phyloP scores from a whole-genome alignment of 2,113 vertebrate species.

The Megaceryle torquata region DNA sequence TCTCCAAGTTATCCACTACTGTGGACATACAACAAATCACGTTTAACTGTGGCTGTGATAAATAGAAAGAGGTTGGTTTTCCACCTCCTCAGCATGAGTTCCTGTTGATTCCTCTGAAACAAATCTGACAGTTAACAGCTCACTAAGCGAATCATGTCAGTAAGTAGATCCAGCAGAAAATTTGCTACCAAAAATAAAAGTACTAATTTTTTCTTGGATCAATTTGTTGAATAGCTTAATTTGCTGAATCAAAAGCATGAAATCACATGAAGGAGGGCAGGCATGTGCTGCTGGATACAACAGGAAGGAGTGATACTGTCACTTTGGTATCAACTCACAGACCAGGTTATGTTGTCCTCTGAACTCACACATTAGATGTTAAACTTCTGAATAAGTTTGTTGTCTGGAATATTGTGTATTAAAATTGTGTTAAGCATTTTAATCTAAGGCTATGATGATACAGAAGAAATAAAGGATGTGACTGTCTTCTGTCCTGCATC shows the following conservation, averaged over 20 bases:
- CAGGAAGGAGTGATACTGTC: not conserved
- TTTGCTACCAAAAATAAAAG: not conserved
- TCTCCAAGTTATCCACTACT: not conserved
- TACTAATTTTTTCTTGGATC: not conserved
- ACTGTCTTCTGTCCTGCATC: not conserved
- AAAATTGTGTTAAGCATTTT: not conserved
- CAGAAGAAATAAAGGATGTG: not conserved
- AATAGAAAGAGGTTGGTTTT: not conserved
- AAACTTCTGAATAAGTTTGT: not conserved
- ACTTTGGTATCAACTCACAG: not conserved
- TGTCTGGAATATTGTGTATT: not conserved
- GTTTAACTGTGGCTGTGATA: not conserved
- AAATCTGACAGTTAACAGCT: not conserved
- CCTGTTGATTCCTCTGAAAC: not conserved
- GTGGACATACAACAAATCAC: not conserved
- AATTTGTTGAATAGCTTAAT: not conserved
- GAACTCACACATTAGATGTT: not conserved
- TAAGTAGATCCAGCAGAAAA: not conserved
- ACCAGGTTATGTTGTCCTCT: not conserved
- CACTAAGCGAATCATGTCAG: not conserved
- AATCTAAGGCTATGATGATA: not conserved
- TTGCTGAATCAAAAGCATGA: not conserved
- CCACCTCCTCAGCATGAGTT: not conserved
- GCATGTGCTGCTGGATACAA: not conserved
- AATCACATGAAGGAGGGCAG: not conserved